Evolutionary conservation across 2,113 vertebrate species (phyloP).

Genomic region (Colinus virginianus): DNA sequence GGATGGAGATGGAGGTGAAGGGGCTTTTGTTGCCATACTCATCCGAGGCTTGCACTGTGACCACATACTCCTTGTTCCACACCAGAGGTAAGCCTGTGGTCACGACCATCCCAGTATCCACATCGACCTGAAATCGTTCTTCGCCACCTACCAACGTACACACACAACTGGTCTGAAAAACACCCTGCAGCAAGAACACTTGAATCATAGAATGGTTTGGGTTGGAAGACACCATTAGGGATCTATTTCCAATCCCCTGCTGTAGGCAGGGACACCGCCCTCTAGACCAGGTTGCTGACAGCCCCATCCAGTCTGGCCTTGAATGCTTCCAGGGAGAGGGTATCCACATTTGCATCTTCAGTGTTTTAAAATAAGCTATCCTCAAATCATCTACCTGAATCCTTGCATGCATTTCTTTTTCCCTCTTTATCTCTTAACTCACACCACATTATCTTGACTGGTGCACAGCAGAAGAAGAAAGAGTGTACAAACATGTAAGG

Average conservation of each 20-base stretch:
- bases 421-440: background rate
- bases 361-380: background rate
- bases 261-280: too few relatives aligned
- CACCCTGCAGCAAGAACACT: background rate
- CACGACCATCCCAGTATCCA: constrained; percentile 80
- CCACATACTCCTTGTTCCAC: constrained; percentile 84
- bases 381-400: background rate
- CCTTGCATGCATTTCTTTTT: background rate
- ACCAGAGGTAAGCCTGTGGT: constrained; percentile 83
- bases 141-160: constrained; percentile 77
- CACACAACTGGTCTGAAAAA: background rate
- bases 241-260: too few relatives aligned
- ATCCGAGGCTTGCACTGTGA: constrained; percentile 84
- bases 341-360: background rate
- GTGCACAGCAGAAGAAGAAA: background rate
- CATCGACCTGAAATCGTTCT: constrained; percentile 85
- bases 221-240: too few relatives aligned
- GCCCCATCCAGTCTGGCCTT: too few relatives aligned
- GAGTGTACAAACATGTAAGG: rapidly evolving
- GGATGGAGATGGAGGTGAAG: constrained; percentile 78
- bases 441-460: rapidly evolving
- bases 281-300: too few relatives aligned
- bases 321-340: too few relatives aligned
- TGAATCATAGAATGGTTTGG: too few relatives aligned
- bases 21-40: constrained; percentile 76